phyloP scores from a whole-genome alignment of 2,113 vertebrate species.

The Varanus komodoensis region DNA sequence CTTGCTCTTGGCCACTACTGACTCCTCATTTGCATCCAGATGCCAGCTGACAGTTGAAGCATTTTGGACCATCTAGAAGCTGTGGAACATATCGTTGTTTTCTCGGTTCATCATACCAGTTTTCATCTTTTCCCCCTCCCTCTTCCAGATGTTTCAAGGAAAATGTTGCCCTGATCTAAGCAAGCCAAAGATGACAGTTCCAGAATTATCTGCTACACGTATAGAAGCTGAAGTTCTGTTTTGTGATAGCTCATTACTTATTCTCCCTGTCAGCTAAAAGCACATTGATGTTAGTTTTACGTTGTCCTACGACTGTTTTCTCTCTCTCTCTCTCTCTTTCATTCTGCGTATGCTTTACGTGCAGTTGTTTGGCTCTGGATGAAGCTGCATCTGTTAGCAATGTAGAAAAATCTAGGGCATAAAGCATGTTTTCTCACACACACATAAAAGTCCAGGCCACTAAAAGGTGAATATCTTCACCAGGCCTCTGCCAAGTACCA shows the following conservation, averaged over 20 bases:
- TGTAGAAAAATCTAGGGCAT: conserved; percentile 49
- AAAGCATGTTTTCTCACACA: conserved; percentile 74
- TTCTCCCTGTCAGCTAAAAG: conserved; percentile 37
- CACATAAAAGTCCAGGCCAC: conserved; percentile 71
- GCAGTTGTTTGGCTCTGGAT: conserved; percentile 56
- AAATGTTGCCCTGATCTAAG: conserved; percentile 38
- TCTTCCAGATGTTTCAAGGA: conserved; percentile 40
- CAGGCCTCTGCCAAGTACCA: conserved; percentile 56
- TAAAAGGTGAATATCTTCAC: conserved; percentile 68
- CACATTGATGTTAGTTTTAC: conserved; percentile 36
- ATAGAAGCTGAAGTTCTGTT: conserved; percentile 48
- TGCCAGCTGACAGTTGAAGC: background rate
- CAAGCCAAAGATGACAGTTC: conserved; percentile 42
- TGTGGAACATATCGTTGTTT: conserved; percentile 56
- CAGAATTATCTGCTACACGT: conserved; percentile 55
- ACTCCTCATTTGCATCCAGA: conserved; percentile 33
- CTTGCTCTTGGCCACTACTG: conserved; percentile 34
- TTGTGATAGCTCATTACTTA: conserved; percentile 50
- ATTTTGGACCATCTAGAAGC: background rate
- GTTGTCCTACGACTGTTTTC: conserved; percentile 22
- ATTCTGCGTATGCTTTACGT: background rate
- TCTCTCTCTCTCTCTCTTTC: background rate
- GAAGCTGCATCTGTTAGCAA: conserved; percentile 77
- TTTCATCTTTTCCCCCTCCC: conserved; percentile 50
- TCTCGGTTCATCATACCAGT: conserved; percentile 54